Conservation (phyloP, 1,140 invertebrate species). For the Drosophila carrolli region DNA sequence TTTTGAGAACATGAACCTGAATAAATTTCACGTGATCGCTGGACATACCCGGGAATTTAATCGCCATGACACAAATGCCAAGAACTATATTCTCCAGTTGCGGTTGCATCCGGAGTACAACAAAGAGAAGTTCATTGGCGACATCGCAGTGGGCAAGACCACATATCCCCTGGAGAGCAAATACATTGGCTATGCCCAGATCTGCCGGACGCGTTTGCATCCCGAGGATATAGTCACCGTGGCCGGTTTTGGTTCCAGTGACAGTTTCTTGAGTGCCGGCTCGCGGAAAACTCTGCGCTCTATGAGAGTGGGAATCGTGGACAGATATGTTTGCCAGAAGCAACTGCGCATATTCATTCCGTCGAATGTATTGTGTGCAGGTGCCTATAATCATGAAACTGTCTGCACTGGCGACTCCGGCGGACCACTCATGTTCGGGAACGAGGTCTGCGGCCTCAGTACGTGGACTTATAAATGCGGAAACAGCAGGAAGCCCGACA, state of each 20-base stretch:
- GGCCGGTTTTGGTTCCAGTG: slow-evolving; percentile 32
- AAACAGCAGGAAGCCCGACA: slow-evolving; percentile 25
- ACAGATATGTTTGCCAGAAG: not conserved
- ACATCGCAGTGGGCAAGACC: slow-evolving; percentile 41
- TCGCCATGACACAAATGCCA: not conserved
- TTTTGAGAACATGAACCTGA: not conserved
- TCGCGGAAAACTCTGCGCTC: not conserved
- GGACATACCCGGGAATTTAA: slow-evolving; percentile 4
- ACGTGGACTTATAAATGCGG: slow-evolving; percentile 47
- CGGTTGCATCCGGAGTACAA: slow-evolving; percentile 32
- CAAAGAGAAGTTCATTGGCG: slow-evolving; percentile 31
- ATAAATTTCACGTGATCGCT: slow-evolving; percentile 14
- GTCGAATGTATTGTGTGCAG: slow-evolving; percentile 43
- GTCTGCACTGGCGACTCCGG: slow-evolving; percentile 55
- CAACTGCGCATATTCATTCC: slow-evolving; percentile 23
- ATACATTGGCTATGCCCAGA: slow-evolving; percentile 14
- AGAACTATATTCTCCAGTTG: slow-evolving; percentile 7
- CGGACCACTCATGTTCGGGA: slow-evolving; percentile 26
- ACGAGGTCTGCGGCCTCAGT: slow-evolving; percentile 41
- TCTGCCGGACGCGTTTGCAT: slow-evolving; percentile 14
- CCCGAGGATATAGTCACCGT: slow-evolving; percentile 16
- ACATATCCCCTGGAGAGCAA: not conserved
- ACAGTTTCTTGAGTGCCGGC: not conserved
- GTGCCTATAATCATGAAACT: slow-evolving; percentile 13
- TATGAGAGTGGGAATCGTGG: slow-evolving; percentile 12